Percentiles rank a stretch among this genome's conserved stretches.
phyloP scores from a whole-genome alignment of 2,888 invertebrate genomes.

The Lumbricus terrestris region DNA sequence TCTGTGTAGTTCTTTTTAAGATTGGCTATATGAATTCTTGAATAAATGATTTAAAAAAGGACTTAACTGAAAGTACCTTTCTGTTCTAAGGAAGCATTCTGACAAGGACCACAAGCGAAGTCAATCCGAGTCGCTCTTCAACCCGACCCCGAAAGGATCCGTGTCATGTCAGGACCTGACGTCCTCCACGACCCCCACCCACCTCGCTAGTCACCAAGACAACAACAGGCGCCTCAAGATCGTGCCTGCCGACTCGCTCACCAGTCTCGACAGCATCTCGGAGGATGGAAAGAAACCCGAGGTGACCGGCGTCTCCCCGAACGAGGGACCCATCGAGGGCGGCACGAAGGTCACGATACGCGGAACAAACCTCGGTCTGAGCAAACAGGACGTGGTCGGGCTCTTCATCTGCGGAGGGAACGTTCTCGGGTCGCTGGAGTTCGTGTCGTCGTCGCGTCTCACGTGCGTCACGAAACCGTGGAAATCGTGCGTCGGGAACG shows the following conservation, averaged over 20 bases:
- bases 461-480: constrained; percentile 50
- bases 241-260: background rate
- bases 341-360: constrained; percentile 50
- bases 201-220: background rate
- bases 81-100: background rate
- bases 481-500: constrained; percentile 47
- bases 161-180: constrained; percentile 21
- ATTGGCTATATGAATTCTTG: too few species aligned
- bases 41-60: too few species aligned
- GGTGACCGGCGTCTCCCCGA: constrained; percentile 49
- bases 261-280: constrained; percentile 18
- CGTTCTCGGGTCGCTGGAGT: constrained; percentile 50
- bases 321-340: constrained; percentile 47
- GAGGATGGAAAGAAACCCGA: constrained; percentile 41
- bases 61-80: too few species aligned
- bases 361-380: constrained; percentile 51
- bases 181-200: background rate
- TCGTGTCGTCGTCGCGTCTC: constrained; percentile 48
- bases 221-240: constrained; percentile 14
- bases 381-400: constrained; percentile 51
- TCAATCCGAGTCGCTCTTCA: background rate
- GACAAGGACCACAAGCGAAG: constrained; percentile 14
- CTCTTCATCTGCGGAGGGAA: constrained; percentile 53
- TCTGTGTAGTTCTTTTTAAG: too few species aligned
- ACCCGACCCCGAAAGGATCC: constrained; percentile 4